phyloP scores from a whole-genome alignment of 2,888 invertebrate genomes.

The Ophion obscuratus region DNA sequence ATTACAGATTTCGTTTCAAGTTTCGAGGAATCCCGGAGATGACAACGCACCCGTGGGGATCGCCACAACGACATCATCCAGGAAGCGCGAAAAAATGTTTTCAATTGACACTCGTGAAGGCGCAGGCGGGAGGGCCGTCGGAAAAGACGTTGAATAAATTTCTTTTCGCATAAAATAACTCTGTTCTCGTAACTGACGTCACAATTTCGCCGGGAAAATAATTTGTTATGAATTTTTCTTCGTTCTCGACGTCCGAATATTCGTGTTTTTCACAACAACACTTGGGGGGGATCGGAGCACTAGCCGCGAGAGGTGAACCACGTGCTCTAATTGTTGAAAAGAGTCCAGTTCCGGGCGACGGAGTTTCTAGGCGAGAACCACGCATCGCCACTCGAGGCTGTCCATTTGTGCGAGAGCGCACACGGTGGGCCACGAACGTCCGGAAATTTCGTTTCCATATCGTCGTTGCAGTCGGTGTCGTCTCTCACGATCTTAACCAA shows the following conservation, averaged over 20 bases:
- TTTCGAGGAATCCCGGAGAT: slow-evolving; percentile 40
- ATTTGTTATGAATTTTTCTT: no score
- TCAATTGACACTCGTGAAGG: slow-evolving; percentile 45
- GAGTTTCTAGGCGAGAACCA: slow-evolving; percentile 56
- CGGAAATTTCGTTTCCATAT: slow-evolving; percentile 11
- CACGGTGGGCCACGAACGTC: slow-evolving; percentile 62
- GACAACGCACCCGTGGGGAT: slow-evolving; percentile 34
- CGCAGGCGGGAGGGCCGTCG: slow-evolving; percentile 22
- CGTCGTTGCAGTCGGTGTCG: slow-evolving; percentile 60
- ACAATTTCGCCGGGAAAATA: background rate
- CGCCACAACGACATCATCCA: slow-evolving; percentile 29
- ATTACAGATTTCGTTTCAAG: slow-evolving; percentile 50
- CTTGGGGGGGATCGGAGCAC: no score
- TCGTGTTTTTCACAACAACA: no score
- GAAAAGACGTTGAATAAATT: slow-evolving; percentile 60
- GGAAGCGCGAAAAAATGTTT: slow-evolving; percentile 38
- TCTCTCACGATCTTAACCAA: slow-evolving; percentile 56
- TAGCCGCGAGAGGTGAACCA: background rate
- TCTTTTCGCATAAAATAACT: slow-evolving; percentile 45
- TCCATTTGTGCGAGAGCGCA: slow-evolving; percentile 39
- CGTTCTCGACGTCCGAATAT: no score
- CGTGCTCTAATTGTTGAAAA: slow-evolving; percentile 16
- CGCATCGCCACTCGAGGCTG: slow-evolving; percentile 51
- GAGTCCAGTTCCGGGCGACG: slow-evolving; percentile 53
- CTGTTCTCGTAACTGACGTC: background rate